Conservation (phyloP, 2,797 vertebrate genomes). For the Peromyscus eremicus region DNA sequence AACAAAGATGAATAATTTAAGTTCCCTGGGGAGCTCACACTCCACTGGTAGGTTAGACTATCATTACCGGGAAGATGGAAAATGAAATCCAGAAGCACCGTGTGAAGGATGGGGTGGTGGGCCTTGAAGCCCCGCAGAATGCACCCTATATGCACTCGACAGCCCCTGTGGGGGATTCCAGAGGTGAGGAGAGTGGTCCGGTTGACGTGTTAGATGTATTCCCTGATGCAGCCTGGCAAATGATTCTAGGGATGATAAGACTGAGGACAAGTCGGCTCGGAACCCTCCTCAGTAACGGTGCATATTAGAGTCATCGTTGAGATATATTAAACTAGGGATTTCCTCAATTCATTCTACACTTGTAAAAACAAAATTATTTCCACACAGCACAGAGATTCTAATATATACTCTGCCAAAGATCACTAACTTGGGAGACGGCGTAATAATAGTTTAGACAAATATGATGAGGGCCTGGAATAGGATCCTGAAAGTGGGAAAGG, state of each 20-base stretch:
- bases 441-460: not conserved
- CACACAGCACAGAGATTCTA: slow-evolving; percentile 20
- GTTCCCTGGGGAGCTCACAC: not conserved
- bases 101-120: not conserved
- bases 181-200: not conserved
- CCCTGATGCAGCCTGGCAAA: not conserved
- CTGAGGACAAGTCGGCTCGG: not conserved
- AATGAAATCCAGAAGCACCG: not conserved
- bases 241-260: slow-evolving; percentile 2
- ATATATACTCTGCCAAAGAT: slow-evolving; percentile 18
- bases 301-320: slow-evolving; percentile 7
- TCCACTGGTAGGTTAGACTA: not conserved
- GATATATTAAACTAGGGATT: slow-evolving; percentile 48
- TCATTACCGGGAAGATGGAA: not conserved
- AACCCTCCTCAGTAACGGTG: not conserved
- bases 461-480: not conserved
- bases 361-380: slow-evolving; percentile 52
- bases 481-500: not conserved
- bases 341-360: slow-evolving; percentile 18
- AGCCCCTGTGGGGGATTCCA: not conserved
- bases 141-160: not conserved
- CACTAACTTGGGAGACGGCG: not conserved
- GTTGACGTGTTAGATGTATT: not conserved
- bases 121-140: not conserved
- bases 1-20: slow-evolving; percentile 27